These are phyloP conservation scores for Cathartes aura DNA, from an alignment of 2,113 vertebrate genomes.

Conservation along the genomic window DNA sequence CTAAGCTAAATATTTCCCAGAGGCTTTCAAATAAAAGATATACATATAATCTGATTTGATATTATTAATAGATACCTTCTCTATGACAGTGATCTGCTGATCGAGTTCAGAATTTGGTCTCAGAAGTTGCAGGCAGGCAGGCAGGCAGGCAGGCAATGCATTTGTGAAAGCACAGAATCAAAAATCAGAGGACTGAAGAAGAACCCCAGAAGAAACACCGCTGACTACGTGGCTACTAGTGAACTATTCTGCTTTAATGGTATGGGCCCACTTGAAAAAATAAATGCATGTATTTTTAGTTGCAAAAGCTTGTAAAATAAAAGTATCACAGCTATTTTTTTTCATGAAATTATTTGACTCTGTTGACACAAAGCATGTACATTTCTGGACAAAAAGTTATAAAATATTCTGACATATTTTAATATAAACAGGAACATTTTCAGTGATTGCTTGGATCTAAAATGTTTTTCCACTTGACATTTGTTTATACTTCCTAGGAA, in stretches of 20 bases:
- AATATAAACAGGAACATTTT: slow-evolving; percentile 95
- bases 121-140: slow-evolving; percentile 50
- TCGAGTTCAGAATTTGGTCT: slow-evolving; percentile 65
- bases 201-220: not conserved
- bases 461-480: slow-evolving; percentile 89
- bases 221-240: not conserved
- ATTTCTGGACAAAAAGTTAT: slow-evolving; percentile 79
- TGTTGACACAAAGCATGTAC: slow-evolving; percentile 78
- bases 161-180: slow-evolving; percentile 61
- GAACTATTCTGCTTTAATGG: slow-evolving; percentile 24
- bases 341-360: slow-evolving; percentile 72
- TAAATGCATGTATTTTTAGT: slow-evolving; percentile 26
- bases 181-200: slow-evolving; percentile 8
- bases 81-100: slow-evolving; percentile 40
- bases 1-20: slow-evolving; percentile 3
- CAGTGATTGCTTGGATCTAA: slow-evolving; percentile 86
- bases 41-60: slow-evolving; percentile 17
- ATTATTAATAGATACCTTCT: slow-evolving; percentile 44
- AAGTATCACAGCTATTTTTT: slow-evolving; percentile 67
- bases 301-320: slow-evolving; percentile 52
- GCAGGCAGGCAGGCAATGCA: slow-evolving; percentile 25
- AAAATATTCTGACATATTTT: slow-evolving; percentile 90
- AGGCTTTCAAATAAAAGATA: slow-evolving; percentile 47
- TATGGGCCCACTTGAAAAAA: slow-evolving; percentile 37
- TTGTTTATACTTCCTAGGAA: slow-evolving; percentile 96